Percentiles rank a stretch among this genome's conserved stretches.
Evolutionary conservation across 2,797 vertebrate genomes (phyloP).

Genomic region (Alfaro cultratus): DNA sequence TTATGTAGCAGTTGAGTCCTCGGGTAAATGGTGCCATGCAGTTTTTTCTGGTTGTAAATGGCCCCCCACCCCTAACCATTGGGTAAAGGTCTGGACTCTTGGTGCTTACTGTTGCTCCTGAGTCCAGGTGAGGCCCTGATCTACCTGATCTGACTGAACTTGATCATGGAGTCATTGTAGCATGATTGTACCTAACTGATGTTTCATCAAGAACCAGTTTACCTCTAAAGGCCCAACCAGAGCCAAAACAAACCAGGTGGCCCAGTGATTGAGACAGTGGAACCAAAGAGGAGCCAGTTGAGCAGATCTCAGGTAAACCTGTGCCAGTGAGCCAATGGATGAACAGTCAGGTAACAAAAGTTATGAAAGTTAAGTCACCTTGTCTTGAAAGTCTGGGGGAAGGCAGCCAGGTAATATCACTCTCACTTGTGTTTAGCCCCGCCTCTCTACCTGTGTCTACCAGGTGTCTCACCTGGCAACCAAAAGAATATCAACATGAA

Average conservation of each 20-base stretch:
- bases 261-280: background rate
- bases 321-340: background rate
- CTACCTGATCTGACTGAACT: background rate
- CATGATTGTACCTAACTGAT: background rate
- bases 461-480: slow-evolving; percentile 88
- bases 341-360: background rate
- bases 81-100: background rate
- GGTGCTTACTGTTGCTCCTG: background rate
- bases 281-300: background rate
- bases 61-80: background rate
- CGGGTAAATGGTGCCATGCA: background rate
- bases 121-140: background rate
- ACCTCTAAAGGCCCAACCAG: background rate
- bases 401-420: slow-evolving; percentile 77
- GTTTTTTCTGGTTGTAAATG: background rate
- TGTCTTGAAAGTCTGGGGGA: slow-evolving; percentile 82
- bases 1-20: background rate
- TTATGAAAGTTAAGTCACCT: slow-evolving; percentile 71
- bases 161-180: background rate
- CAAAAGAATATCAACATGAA: background rate
- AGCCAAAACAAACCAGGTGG: background rate
- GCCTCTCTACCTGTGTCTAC: slow-evolving; percentile 88
- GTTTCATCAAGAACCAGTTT: background rate
- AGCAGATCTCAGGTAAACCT: background rate
- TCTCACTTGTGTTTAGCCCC: slow-evolving; percentile 75